Conservation (phyloP, 2,888 invertebrate species). For the Entomobrya multifasciata region DNA sequence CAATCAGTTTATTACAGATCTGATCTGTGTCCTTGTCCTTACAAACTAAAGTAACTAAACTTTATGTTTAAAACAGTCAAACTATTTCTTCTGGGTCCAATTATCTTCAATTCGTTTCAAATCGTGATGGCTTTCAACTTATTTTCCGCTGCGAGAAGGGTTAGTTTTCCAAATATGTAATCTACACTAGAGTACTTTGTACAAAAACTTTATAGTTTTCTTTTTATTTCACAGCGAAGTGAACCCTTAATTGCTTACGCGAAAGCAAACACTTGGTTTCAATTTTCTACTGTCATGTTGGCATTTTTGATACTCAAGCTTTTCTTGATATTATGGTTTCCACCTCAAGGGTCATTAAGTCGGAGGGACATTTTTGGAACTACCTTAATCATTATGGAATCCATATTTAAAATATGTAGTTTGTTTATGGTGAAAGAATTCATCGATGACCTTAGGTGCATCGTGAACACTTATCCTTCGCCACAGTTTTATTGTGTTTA, state of each 20-base stretch:
- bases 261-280: constrained; percentile 62
- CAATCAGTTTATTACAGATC: too few relatives aligned
- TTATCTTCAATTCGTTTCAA: constrained; percentile 68
- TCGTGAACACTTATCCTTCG: constrained; percentile 28
- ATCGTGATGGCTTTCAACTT: constrained; percentile 62
- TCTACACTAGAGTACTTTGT: not conserved
- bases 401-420: constrained; percentile 59
- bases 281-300: constrained; percentile 55
- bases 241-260: constrained; percentile 53
- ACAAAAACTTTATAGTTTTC: not conserved
- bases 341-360: constrained; percentile 26
- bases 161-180: too few relatives aligned
- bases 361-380: constrained; percentile 37
- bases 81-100: constrained; percentile 58
- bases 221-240: constrained; percentile 16
- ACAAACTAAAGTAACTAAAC: not conserved
- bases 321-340: constrained; percentile 62
- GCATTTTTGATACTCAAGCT: constrained; percentile 53
- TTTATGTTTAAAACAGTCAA: constrained; percentile 31
- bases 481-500: constrained; percentile 65
- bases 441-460: constrained; percentile 52
- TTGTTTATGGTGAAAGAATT: constrained; percentile 62
- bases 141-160: constrained; percentile 41
- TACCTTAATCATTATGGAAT: constrained; percentile 53
- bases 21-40: too few relatives aligned